Percentiles rank a stretch among this genome's conserved stretches.
These are phyloP conservation scores for Oegoconia quadripuncta DNA, from an alignment of 2,888 invertebrate genomes.

Conservation along the genomic window DNA sequence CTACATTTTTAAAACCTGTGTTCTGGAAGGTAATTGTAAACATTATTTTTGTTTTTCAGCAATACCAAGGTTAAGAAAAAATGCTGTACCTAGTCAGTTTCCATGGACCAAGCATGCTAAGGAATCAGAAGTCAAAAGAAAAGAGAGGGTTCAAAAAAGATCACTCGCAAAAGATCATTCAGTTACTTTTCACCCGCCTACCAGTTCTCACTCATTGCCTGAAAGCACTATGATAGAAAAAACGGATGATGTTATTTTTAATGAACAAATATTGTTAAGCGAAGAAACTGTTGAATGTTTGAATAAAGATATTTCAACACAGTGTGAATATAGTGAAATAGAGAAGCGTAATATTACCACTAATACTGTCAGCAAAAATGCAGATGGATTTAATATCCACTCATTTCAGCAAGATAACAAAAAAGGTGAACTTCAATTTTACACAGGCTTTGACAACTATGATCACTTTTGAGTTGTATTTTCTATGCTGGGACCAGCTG, in stretches of 20 bases:
- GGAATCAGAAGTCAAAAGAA: not conserved
- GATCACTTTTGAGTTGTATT: not conserved
- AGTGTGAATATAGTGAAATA: not conserved
- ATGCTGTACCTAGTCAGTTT: constrained; percentile 1
- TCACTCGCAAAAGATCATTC: not conserved
- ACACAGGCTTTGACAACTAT: constrained; percentile 1
- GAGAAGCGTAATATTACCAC: not conserved
- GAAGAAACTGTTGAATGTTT: not conserved
- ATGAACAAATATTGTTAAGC: not conserved
- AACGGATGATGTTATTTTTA: not conserved
- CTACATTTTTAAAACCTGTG: too few species aligned
- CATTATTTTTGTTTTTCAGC: not conserved
- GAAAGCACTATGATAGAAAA: not conserved
- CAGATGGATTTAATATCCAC: too few species aligned
- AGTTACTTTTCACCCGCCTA: not conserved
- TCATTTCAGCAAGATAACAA: not conserved
- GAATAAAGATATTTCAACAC: not conserved
- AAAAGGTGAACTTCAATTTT: not conserved
- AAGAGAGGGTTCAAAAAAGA: not conserved
- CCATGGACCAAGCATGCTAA: not conserved
- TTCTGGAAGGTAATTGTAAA: not conserved
- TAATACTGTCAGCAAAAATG: not conserved
- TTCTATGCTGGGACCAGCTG: not conserved
- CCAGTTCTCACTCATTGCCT: too few species aligned
- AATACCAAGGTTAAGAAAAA: not conserved